Evolutionary conservation across 2,888 invertebrate genomes (phyloP).

Genomic region (Nomada hirtipes): DNA sequence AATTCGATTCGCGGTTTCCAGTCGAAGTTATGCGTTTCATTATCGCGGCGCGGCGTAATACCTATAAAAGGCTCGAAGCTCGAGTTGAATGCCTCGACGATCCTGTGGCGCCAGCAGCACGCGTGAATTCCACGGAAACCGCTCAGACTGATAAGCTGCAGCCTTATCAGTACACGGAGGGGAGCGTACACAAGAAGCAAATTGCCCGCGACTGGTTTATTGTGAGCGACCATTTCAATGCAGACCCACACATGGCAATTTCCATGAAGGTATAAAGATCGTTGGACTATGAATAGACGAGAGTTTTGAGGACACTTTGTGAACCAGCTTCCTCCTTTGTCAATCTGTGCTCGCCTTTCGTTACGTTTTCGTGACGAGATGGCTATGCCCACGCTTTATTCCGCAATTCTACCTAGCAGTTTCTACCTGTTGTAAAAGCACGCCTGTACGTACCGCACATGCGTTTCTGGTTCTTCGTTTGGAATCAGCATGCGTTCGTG

Average conservation of each 20-base stretch:
- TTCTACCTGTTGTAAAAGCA: too few species aligned
- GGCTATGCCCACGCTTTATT: slow-evolving; percentile 30
- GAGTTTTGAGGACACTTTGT: slow-evolving; percentile 39
- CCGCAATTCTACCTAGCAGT: not conserved
- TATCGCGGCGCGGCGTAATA: slow-evolving; percentile 34
- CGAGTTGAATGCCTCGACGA: slow-evolving; percentile 24
- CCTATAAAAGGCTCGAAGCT: slow-evolving; percentile 18
- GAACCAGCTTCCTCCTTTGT: slow-evolving; percentile 23
- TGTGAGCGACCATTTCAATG: slow-evolving; percentile 32
- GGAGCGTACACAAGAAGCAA: slow-evolving; percentile 47
- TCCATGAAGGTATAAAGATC: slow-evolving; percentile 36
- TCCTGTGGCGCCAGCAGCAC: slow-evolving; percentile 51
- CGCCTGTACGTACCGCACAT: too few species aligned
- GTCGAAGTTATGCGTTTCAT: slow-evolving; percentile 40
- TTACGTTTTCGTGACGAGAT: slow-evolving; percentile 17
- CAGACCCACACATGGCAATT: slow-evolving; percentile 12
- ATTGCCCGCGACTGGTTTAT: slow-evolving; percentile 52
- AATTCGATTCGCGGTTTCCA: slow-evolving; percentile 24
- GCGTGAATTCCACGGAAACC: slow-evolving; percentile 44
- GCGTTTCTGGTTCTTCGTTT: too few species aligned
- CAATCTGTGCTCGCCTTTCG: slow-evolving; percentile 3
- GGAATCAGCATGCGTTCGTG: too few species aligned
- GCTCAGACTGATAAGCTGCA: slow-evolving; percentile 40
- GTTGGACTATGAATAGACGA: slow-evolving; percentile 20
- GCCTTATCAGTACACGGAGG: slow-evolving; percentile 49